These are phyloP conservation scores for Pseudomyrmex sp. DNA, from an alignment of 1,140 invertebrate species.

Conservation along the genomic window DNA sequence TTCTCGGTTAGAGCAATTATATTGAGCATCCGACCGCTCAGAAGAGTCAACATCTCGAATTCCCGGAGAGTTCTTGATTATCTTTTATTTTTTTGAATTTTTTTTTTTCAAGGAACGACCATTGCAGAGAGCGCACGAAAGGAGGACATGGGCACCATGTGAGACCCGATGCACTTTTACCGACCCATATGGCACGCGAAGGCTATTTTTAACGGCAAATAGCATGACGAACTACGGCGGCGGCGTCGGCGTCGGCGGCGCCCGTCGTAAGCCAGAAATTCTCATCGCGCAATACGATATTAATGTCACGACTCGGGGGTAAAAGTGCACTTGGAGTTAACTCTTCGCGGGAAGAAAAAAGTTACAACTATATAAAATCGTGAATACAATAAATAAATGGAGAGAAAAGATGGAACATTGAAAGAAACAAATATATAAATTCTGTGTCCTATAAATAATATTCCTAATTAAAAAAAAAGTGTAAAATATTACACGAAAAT, in stretches of 20 bases:
- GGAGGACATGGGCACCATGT: slow-evolving; percentile 62
- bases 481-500: too few relatives aligned
- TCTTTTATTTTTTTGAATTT: slow-evolving; percentile 29
- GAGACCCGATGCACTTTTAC: slow-evolving; percentile 71
- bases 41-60: not conserved
- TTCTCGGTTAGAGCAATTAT: not conserved
- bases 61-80: slow-evolving; percentile 8
- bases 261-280: slow-evolving; percentile 28
- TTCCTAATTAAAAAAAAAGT: too few relatives aligned
- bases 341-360: slow-evolving; percentile 14
- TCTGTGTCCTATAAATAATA: too few relatives aligned
- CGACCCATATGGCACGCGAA: slow-evolving; percentile 71
- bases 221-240: slow-evolving; percentile 51
- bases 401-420: not conserved
- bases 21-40: not conserved
- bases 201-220: slow-evolving; percentile 78
- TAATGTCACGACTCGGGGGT: slow-evolving; percentile 56
- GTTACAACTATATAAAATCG: not conserved
- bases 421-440: not conserved
- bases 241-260: too few relatives aligned
- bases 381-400: not conserved
- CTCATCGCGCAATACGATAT: slow-evolving; percentile 57
- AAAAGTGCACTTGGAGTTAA: slow-evolving; percentile 6
- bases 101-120: slow-evolving; percentile 22
- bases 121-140: slow-evolving; percentile 59